phyloP scores from a whole-genome alignment of 1,140 invertebrate species.

The Drosophila guanche region DNA sequence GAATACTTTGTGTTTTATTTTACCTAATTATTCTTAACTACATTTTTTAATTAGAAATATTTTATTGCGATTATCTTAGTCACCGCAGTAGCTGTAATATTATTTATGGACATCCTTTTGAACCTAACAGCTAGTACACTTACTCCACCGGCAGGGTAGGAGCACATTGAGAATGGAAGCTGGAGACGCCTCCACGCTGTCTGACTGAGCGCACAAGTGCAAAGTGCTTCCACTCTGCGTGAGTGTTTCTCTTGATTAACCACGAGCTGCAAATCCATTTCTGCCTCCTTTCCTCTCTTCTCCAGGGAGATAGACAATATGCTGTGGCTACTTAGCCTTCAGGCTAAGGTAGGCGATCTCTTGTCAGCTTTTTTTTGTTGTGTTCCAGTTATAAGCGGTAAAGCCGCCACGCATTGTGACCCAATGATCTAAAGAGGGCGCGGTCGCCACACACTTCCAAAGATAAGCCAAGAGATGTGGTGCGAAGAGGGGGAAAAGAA shows the following conservation, averaged over 20 bases:
- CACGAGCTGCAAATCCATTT: conserved; percentile 78
- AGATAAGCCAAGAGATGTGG: conserved; percentile 24
- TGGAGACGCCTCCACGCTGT: conserved; percentile 56
- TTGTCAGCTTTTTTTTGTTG: conserved; percentile 14
- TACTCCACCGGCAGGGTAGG: conserved; percentile 34
- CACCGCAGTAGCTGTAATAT: no score
- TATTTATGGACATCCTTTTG: no score
- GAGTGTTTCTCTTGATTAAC: conserved; percentile 69
- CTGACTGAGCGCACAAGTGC: conserved; percentile 57
- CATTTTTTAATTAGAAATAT: no score
- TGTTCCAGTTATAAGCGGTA: conserved; percentile 73
- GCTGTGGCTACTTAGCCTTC: conserved; percentile 17
- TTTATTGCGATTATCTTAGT: no score
- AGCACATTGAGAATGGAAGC: conserved; percentile 51
- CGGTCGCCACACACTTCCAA: conserved; percentile 35
- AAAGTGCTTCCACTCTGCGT: conserved; percentile 38
- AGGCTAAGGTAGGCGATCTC: conserved; percentile 21
- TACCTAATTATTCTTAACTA: no score
- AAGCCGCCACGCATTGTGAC: conserved; percentile 63
- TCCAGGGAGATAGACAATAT: conserved; percentile 23
- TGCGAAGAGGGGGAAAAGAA: conserved; percentile 39
- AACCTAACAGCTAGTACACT: background rate
- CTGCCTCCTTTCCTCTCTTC: conserved; percentile 57
- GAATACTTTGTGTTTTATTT: no score
- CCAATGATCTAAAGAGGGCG: conserved; percentile 79